Evolutionary conservation across 2,888 invertebrate species (phyloP), one percentile per base, ranked within the genome.

Genomic region (Allolobophora icterica): DNA sequence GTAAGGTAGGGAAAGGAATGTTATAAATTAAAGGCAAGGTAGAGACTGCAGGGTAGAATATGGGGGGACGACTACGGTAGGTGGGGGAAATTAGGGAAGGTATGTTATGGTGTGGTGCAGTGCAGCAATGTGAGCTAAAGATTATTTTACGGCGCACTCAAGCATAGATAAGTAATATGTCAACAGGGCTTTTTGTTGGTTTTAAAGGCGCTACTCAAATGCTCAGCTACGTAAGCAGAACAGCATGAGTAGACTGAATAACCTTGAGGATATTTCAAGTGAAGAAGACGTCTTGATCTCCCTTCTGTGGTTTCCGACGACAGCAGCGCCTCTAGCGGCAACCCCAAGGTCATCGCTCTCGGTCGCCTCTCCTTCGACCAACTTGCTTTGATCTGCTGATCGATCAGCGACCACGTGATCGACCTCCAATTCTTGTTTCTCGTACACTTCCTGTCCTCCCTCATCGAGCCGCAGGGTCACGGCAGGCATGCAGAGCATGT

Each of bases 241-340:
- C 71, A 71, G 17, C 6, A n/a, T n/a, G n/a, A 1, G 6, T 71
- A 13, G 30, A 71, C 52, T 52, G 52, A 52, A 24, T 24, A 24
- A 87, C 87, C 87, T 87, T 38, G 87, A 35, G 21, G 87, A 87
- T 34, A 87, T 87, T 87, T 87, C 87, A 87, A 87, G 87, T 34
- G 87, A 87, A 3, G 34, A 87, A 30, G 38, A 38, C 19, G 87
- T 33, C 35, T 87, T 87, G 24, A 87, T 87, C 87, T 87, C 87
- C 19, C 35, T 34, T 87, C 87, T 87, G 34, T 87, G 87, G 87
- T 87, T 87, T 34, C 38, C 38, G 87, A 87, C 17, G 21, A 19
- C 21, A 34, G 87, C 5, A 24, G 87, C 34, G 38, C 38, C n/a
- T 33, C 35, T 35, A 38, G 87, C 87, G 34, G 34, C 34, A 0